Evolutionary conservation across 2,113 vertebrate species (phyloP).

Genomic region (Tyto alba): DNA sequence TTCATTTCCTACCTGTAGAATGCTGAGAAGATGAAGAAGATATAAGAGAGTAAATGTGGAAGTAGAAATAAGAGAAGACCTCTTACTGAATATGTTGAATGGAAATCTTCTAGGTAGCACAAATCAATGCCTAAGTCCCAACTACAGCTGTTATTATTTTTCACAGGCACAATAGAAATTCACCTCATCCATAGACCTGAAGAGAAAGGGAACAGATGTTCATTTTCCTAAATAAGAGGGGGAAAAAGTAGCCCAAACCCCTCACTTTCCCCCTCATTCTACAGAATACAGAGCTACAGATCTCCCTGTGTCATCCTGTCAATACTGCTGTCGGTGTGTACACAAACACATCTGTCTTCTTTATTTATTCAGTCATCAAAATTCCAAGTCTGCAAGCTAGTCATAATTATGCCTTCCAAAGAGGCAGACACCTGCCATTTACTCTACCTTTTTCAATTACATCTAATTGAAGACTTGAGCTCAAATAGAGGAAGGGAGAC

Average conservation of each 20-base stretch:
- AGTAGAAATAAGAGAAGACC: not conserved
- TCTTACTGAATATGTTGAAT: not conserved
- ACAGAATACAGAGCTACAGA: not conserved
- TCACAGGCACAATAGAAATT: not conserved
- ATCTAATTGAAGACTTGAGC: slow-evolving; percentile 43
- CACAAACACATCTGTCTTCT: slow-evolving; percentile 12
- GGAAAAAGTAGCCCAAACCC: not conserved
- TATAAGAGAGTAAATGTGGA: not conserved
- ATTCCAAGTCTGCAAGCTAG: slow-evolving; percentile 51
- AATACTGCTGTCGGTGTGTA: not conserved
- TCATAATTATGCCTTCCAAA: slow-evolving; percentile 37
- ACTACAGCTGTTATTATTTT: not conserved
- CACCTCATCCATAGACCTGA: not conserved
- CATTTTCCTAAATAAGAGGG: not conserved
- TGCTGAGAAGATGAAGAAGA: not conserved
- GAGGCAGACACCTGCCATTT: slow-evolving; percentile 52
- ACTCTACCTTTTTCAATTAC: slow-evolving; percentile 48
- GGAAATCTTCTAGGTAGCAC: not conserved
- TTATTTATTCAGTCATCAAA: slow-evolving; percentile 54
- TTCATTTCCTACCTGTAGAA: not conserved
- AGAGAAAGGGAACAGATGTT: not conserved
- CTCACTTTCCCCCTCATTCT: not conserved
- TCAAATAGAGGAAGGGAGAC: slow-evolving; percentile 46
- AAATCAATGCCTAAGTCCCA: not conserved
- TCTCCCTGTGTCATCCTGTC: not conserved